Evolutionary conservation across 2,888 invertebrate species (phyloP).

Genomic region (Zeuzera pyrina): DNA sequence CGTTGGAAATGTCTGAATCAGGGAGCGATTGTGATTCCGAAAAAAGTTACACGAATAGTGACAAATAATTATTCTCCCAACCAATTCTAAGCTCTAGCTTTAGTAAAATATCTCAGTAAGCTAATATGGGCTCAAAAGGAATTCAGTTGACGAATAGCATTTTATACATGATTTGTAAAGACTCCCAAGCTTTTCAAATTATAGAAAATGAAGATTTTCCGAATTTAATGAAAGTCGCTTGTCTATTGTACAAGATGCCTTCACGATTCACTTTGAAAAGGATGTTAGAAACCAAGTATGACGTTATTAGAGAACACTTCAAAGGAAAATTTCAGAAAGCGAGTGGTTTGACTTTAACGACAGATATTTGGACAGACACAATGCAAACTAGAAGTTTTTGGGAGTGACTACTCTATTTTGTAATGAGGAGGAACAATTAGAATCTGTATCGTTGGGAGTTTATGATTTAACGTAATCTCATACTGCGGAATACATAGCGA

Average conservation of each 20-base stretch:
- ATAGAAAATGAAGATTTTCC: constrained; percentile 14
- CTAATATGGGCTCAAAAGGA: constrained; percentile 6
- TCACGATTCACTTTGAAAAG: constrained; percentile 9
- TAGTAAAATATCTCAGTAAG: constrained; percentile 5
- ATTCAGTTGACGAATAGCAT: constrained; percentile 5
- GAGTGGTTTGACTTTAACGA: constrained; percentile 10
- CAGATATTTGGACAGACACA: constrained; percentile 12
- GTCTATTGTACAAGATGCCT: constrained; percentile 9
- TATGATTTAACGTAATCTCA: constrained; percentile 10
- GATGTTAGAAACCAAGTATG: constrained; percentile 10
- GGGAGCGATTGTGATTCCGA: no score
- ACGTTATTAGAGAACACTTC: constrained; percentile 4
- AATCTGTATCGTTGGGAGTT: constrained; percentile 10
- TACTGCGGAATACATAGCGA: constrained; percentile 12
- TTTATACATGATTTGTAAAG: constrained; percentile 11
- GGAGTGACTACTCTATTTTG: constrained; percentile 10
- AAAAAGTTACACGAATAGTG: not conserved
- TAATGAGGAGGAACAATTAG: constrained; percentile 6
- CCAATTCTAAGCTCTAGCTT: constrained; percentile 6
- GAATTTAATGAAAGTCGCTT: constrained; percentile 9
- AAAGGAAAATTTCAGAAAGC: constrained; percentile 8
- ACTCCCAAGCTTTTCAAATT: constrained; percentile 13
- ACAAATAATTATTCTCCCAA: constrained; percentile 3
- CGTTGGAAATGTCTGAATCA: not conserved
- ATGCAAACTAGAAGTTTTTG: constrained; percentile 13